phyloP scores from a whole-genome alignment of 2,113 vertebrate genomes.

The Taxidea taxus region DNA sequence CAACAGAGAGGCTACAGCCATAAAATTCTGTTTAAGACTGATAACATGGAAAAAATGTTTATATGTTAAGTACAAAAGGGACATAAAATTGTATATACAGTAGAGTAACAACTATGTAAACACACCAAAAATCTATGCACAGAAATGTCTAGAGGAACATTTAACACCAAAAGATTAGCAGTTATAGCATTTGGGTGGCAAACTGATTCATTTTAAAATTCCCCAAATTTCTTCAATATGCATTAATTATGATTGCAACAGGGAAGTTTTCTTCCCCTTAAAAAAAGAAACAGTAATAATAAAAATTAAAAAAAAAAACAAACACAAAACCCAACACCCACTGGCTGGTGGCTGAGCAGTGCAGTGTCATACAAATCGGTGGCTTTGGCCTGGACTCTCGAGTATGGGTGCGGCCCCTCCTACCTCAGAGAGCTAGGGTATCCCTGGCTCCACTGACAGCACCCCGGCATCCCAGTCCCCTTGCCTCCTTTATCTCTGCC shows the following conservation, averaged over 20 bases:
- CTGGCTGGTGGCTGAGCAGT: conserved; percentile 64
- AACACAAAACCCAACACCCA: not conserved
- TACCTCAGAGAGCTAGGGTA: not conserved
- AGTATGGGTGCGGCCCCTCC: too few species aligned
- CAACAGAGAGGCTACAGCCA: conserved; percentile 22
- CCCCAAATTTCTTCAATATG: conserved; percentile 47
- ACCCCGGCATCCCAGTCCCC: not conserved
- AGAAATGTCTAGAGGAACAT: conserved; percentile 66
- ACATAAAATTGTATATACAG: conserved; percentile 78
- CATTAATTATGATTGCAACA: conserved; percentile 54
- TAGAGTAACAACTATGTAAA: conserved; percentile 74
- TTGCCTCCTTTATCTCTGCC: not conserved
- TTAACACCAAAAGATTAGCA: conserved; percentile 69
- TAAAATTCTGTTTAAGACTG: conserved; percentile 60
- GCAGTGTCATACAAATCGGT: not conserved
- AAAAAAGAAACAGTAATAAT: not conserved
- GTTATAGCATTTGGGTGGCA: conserved; percentile 54
- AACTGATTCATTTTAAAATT: conserved; percentile 56
- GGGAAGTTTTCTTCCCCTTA: not conserved
- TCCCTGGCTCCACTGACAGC: not conserved
- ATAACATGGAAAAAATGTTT: conserved; percentile 76
- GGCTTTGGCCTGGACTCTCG: not conserved
- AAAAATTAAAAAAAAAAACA: not conserved
- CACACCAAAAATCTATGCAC: conserved; percentile 70
- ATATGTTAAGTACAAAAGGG: conserved; percentile 78